Evolutionary conservation across 2,113 vertebrate genomes (phyloP).

Genomic region (Labeo catla): DNA sequence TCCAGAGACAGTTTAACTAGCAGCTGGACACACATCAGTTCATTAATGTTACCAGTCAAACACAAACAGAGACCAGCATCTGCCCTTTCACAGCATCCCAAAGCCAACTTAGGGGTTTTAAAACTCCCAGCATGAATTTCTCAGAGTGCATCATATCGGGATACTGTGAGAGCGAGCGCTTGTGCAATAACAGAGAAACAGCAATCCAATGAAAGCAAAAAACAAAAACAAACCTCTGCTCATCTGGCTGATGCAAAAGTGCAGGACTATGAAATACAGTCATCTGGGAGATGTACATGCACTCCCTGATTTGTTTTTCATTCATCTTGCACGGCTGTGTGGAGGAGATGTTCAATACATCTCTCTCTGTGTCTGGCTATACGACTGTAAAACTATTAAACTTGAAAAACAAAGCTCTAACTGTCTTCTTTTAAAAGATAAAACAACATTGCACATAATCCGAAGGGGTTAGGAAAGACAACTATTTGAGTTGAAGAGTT

Average conservation of each 20-base stretch:
- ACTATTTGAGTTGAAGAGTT: too few species aligned
- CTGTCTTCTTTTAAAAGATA: background rate
- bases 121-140: background rate
- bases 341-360: conserved; percentile 43
- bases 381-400: background rate
- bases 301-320: conserved; percentile 72
- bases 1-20: conserved; percentile 15
- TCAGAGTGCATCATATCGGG: background rate
- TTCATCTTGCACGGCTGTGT: conserved; percentile 62
- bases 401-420: background rate
- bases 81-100: background rate
- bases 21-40: conserved; percentile 19
- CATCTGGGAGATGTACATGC: conserved; percentile 67
- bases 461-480: background rate
- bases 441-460: background rate
- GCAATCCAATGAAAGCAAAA: background rate
- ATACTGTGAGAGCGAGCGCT: background rate
- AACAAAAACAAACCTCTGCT: background rate
- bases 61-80: background rate
- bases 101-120: background rate
- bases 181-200: background rate
- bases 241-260: background rate
- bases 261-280: background rate
- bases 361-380: background rate
- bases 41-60: background rate